phyloP scores from a whole-genome alignment of 2,888 invertebrate genomes.

The Agrochola litura region DNA sequence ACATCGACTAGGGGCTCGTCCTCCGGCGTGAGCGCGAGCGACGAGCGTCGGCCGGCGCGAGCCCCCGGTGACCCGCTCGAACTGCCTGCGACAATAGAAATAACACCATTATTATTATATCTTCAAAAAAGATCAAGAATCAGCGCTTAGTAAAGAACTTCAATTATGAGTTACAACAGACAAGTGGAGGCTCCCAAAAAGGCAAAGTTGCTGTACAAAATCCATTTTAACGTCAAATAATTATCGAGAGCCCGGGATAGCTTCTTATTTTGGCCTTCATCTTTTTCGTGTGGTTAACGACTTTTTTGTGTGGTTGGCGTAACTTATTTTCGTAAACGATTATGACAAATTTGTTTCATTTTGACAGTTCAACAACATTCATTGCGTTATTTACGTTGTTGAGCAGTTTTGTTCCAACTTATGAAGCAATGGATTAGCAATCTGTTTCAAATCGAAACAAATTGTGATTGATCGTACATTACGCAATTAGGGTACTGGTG shows the following conservation, averaged over 20 bases:
- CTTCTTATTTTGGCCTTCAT: not conserved
- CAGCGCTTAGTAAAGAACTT: not conserved
- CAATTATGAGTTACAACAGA: not conserved
- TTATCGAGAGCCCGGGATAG: not conserved
- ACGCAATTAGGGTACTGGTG: too few relatives aligned
- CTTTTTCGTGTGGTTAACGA: too few relatives aligned
- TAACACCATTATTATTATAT: not conserved
- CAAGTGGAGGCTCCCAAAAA: not conserved
- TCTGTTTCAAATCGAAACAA: too few relatives aligned
- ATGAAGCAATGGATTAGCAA: too few relatives aligned
- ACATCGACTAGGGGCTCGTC: conserved; percentile 92
- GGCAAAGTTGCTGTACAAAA: not conserved
- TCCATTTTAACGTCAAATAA: not conserved
- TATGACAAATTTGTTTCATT: too few relatives aligned
- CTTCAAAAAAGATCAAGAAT: too few relatives aligned
- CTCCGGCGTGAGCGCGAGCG: conserved; percentile 93
- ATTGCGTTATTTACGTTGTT: too few relatives aligned
- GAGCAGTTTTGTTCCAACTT: too few relatives aligned
- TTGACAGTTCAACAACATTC: too few relatives aligned
- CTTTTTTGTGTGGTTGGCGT: too few relatives aligned
- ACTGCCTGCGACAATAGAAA: conserved; percentile 83
- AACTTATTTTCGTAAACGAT: too few relatives aligned
- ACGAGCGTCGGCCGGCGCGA: conserved; percentile 92
- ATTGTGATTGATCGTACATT: too few relatives aligned
- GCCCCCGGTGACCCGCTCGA: conserved; percentile 91